Evolutionary conservation across 2,888 invertebrate species (phyloP), one percentile per base, ranked within the genome.

Genomic region (Glyphotaelius pellucidus): DNA sequence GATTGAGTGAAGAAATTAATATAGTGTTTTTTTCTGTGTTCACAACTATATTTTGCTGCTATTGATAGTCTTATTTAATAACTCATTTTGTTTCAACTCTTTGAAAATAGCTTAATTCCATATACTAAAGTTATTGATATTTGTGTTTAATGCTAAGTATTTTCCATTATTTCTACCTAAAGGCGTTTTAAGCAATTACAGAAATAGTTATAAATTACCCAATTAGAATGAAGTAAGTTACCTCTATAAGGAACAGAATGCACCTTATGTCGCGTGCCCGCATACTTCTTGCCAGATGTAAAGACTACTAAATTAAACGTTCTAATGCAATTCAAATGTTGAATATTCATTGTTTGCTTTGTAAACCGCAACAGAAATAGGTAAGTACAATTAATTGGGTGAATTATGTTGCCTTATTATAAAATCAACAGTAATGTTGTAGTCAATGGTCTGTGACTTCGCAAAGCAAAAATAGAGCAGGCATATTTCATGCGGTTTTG

Each of bases 231-330:
- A 42, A 35, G n/a, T 85, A 12, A 81, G 81, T 30, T 85, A 35
- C 85, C 85, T 85, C 42, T 11, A 35, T 42, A 85, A 35, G 38
- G 35, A 42, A 35, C 38, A n/a, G 38, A 25, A 25, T 47, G 42
- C 42, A 42, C 85, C 85, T 85, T 85, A 85, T 85, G 90, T 86
- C 90, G 67, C 90, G 90, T 90, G 90, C 90, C 90, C 90, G 90
- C 90, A 90, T 90, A 52, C 85, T 87, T 35, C n/a, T 85, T 14
- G 85, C 14, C 14, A 35, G 32, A 25, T 83, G 38, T 83, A 83
- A 42, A 86, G 30, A n/a, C 30, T 15, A 86, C 14, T 86, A 38
- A 42, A 47, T 42, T 86, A 86, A 86, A 47, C 38, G 42, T 86
- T 42, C 85, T 42, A 42, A n/a, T 86, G 42, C 47, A 86, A 35